Evolutionary conservation across 92 coral and sea anemone species (phyloP), one percentile per base, ranked within the genome.

Genomic region (Umimayanthus kanabou): DNA sequence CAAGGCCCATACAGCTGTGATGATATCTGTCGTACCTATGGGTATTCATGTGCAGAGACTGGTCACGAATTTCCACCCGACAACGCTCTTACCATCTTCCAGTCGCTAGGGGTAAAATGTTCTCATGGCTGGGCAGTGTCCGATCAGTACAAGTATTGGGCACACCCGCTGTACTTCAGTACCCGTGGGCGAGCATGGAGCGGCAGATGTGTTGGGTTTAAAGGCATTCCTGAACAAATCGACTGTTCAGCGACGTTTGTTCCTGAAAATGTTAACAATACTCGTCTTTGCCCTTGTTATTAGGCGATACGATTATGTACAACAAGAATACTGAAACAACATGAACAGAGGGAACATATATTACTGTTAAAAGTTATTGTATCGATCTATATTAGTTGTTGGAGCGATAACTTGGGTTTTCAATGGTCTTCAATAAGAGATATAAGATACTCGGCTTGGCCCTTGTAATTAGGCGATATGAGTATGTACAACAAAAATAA

Each of bases 161-260:
- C 5, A 4, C 82, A 78, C 33, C 82, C 82, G 9, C 0, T 78
- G 4, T 78, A 78, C 39, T 78, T 25, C 37, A 78, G 82, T 43
- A 49, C 22, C 3, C 2, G 5, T 10, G 39, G 8, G 0, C 39
- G 64, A 2, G 0, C 0, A 9, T 50, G 82, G 82, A 78, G 66
- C 22, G 82, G 82, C 4, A 49, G 82, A 22, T 78, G 82, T 20
- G 65, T 78, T 78, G 82, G 82, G 23, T 78, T 78, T 78, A 78
- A 78, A 30, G 11, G 11, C 9, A 49, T 78, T 78, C 82, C 82
- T 26, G 82, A 78, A 10, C 22, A 49, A 1, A 78, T 78, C 8
- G 42, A 78, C 66, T 78, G 82, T 58, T 26, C 66, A 5, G 66
- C 39, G 40, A 78, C 4, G 66, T 30, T 58, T 11, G 0, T 20